These are phyloP conservation scores for Haliclystus octoradiatus DNA, from an alignment of 30 jellyfish, hydroid and myxozoan species.

Conservation along the genomic window DNA sequence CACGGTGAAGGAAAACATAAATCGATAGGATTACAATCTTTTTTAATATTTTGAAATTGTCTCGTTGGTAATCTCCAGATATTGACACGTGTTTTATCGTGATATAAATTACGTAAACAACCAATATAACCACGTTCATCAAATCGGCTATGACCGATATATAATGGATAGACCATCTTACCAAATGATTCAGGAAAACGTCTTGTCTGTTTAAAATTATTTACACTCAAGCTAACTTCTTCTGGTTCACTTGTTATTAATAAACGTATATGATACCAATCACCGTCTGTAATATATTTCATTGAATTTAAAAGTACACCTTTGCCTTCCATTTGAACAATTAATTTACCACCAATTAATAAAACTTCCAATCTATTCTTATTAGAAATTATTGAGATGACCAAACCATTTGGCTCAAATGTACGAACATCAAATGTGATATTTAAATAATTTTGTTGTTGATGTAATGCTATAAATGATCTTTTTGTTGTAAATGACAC, in stretches of 20 bases:
- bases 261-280: slow-evolving; percentile 63
- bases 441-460: slow-evolving; percentile 30
- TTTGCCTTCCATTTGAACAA: slow-evolving; percentile 39
- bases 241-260: slow-evolving; percentile 29
- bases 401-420: slow-evolving; percentile 78
- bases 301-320: slow-evolving; percentile 27
- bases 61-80: slow-evolving; percentile 14
- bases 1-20: slow-evolving; percentile 86
- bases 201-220: slow-evolving; percentile 13
- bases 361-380: slow-evolving; percentile 57
- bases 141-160: slow-evolving; percentile 27
- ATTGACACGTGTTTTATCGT: slow-evolving; percentile 34
- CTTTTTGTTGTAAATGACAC: slow-evolving; percentile 32
- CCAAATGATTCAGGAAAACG: slow-evolving; percentile 62
- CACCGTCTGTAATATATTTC: slow-evolving; percentile 54
- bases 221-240: slow-evolving; percentile 32
- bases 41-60: slow-evolving; percentile 28
- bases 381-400: slow-evolving; percentile 51
- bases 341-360: slow-evolving; percentile 36
- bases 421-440: slow-evolving; percentile 58
- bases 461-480: slow-evolving; percentile 27
- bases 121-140: slow-evolving; percentile 90
- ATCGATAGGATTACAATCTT: slow-evolving; percentile 57
- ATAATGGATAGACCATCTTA: no score
- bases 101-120: slow-evolving; percentile 45